Base-by-base conservation (phyloP, 2,888 invertebrate genomes). In the Mythimna vitellina region DNA sequence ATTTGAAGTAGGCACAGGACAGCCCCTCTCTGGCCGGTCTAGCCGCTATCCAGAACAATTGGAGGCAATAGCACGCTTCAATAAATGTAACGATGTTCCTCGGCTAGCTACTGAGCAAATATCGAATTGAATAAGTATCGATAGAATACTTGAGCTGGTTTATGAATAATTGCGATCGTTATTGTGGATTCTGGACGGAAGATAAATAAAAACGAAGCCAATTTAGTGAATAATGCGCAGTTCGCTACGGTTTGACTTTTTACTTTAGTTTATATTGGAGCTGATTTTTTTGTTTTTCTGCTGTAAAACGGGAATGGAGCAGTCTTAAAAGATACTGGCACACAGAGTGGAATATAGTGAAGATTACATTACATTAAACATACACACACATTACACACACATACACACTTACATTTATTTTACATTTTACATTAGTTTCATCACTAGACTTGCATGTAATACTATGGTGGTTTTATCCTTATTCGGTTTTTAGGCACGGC, bases 41-140 rank as follows among this genome's bases (percentile, higher is more conserved):
- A 71, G 72, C 56, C 56, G 51, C 70, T 75, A 80, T 70, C 65
- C 66, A 83, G 81, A 83, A 85, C 86, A 85, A 87, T 85, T 82
- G 80, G 66, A 84, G 80, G 79, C 84, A 87, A 88, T 88, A 83
- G 75, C 80, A 79, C 83, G 87, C 82, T 84, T 82, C 86, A 80
- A 84, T 82, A 87, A 87, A 88, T 87, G 80, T 82, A 80, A 79
- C 86, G 71, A 83, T 81, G 70, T 81, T 84, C 73, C 73, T 69
- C 70, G 67, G 67, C 70, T 77, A 73, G 81, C 62, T 73, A 71
- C 72, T 73, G 67, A 73, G 74, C 78, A 82, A 83, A 79, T 84
- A 82, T 79, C 64, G 69, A 76, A 85, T 83, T 85, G 82, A 82
- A 83, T 85, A 83, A 71, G 79, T 83, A 84, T 81, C 73, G 77